Evolutionary conservation across 2,113 vertebrate genomes (phyloP).

Genomic region (Corydoras sp.): DNA sequence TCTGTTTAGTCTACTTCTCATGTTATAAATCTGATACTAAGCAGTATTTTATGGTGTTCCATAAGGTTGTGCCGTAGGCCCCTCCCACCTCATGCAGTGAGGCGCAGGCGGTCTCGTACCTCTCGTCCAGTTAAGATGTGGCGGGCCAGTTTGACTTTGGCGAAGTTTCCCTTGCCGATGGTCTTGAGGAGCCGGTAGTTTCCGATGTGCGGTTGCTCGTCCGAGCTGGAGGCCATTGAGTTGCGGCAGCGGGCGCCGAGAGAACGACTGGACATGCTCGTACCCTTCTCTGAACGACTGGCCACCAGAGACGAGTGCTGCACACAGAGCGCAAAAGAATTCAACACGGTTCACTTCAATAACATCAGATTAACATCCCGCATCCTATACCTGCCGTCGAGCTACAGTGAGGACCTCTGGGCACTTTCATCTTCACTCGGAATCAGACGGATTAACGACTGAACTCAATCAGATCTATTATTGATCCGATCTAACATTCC

Average conservation of each 20-base stretch:
- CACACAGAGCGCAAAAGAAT: not conserved
- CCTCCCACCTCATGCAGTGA: too few relatives aligned
- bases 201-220: constrained; percentile 87
- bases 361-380: not conserved
- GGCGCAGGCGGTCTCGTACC: constrained; percentile 57
- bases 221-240: constrained; percentile 84
- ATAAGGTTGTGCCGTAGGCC: too few relatives aligned
- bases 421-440: too few relatives aligned
- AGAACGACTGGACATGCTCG: constrained; percentile 83
- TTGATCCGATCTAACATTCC: too few relatives aligned
- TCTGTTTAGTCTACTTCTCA: not conserved
- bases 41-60: too few relatives aligned
- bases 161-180: constrained; percentile 93
- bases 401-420: too few relatives aligned
- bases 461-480: too few relatives aligned
- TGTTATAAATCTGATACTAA: too few relatives aligned
- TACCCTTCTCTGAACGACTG: constrained; percentile 84
- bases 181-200: constrained; percentile 89
- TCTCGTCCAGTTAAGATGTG: constrained; percentile 84
- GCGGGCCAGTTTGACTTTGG: constrained; percentile 88
- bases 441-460: too few relatives aligned
- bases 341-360: not conserved
- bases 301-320: constrained; percentile 80
- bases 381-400: too few relatives aligned
- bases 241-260: constrained; percentile 84